A percentile compares a stretch with the other conserved stretches of the same genome.
Evolutionary conservation across 2,797 vertebrate species (phyloP).

Genomic region (Cephalopachus bancanus): DNA sequence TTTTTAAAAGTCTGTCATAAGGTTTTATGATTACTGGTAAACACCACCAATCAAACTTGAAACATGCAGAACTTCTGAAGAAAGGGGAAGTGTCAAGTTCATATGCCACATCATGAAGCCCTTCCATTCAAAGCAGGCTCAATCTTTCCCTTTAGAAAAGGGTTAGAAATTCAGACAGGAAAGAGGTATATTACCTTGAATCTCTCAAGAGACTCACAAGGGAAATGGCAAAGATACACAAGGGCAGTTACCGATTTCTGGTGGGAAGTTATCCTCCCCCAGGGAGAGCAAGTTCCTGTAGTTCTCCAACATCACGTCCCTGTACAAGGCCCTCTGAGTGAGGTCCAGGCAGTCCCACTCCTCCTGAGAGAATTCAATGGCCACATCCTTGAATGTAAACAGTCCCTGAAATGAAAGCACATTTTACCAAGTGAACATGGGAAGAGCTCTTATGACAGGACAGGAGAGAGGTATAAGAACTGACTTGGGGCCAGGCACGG

Average conservation of each 20-base stretch:
- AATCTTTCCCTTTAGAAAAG: not conserved
- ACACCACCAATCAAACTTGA: no score
- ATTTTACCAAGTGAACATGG: not conserved
- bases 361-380: conserved; percentile 54
- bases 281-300: conserved; percentile 48
- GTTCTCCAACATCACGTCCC: conserved; percentile 65
- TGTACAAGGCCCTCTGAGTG: conserved; percentile 40
- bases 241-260: not conserved
- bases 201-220: not conserved
- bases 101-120: not conserved
- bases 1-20: not conserved
- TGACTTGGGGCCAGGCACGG: not conserved
- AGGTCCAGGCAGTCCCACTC: conserved; percentile 56
- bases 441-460: not conserved
- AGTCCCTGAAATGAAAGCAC: conserved; percentile 51
- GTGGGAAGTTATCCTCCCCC: not conserved
- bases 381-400: conserved; percentile 71
- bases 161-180: not conserved
- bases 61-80: not conserved
- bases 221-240: not conserved
- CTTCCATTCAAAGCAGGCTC: not conserved
- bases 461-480: not conserved
- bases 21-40: not conserved
- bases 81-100: not conserved
- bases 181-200: no score